Evolutionary conservation across 2,113 vertebrate species (phyloP), one percentile per base, ranked within the genome.

Genomic region (Labeo rohita): DNA sequence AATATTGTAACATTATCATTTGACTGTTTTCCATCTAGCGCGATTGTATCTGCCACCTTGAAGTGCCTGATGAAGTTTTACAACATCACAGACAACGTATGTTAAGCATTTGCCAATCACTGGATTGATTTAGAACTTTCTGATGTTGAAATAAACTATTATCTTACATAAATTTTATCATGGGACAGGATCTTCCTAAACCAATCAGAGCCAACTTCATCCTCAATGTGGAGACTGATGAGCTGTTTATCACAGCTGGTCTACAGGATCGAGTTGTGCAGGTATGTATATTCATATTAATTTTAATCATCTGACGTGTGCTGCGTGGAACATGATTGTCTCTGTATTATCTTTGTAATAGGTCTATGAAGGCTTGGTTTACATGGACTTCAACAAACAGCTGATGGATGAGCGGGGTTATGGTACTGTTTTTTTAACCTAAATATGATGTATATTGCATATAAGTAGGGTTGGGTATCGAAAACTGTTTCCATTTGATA

Each of bases 41-140:
- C 95, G 54, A 96, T 96, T 10, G 95, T 96, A 47, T 95, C 95
- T 4, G 95, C 96, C 0, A 95, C 95, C 10, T 87, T 96, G 63
- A 96, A 95, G 89, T 95, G 95, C 85, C 94, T 96, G 0, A 96
- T 96, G 93, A 93, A 90, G 49, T 96, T 96, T 91, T 96, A 95
- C 92, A 96, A 96, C 91, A 93, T 96, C 83, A 96, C 95, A 72
- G 95, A 95, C 70, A 87, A 92, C 21, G 95, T 96, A 88, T 90
- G 95, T 90, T 49, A 18, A 74, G 9, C 18, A 8, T 66, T 84
- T 18, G 18, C 59, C 10, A 18, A 15, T 12, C 4, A 43, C 23
- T 45, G 28, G 16, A 43, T 68, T 21, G 3, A 56, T 79, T 65
- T n/a, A 18, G 6, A 52, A 8, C 13, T 4, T 47, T 68, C 1